Conservation (phyloP, 1,140 invertebrate genomes). For the Cotesia vestalis region DNA sequence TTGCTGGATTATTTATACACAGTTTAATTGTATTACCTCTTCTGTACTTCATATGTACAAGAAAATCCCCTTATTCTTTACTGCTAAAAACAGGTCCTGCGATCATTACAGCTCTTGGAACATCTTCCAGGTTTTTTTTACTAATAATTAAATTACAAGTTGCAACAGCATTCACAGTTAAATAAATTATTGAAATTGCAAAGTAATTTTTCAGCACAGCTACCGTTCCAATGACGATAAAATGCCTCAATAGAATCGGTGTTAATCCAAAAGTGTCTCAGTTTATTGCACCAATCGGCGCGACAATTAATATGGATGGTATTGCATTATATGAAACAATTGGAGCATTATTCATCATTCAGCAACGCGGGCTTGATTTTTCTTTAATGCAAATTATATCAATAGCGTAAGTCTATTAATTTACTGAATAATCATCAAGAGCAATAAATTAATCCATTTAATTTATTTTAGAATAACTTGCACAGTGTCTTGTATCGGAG, state of each 20-base stretch:
- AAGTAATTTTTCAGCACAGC: slow-evolving; percentile 68
- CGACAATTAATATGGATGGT: slow-evolving; percentile 71
- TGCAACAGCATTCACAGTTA: neutral
- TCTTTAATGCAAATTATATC: slow-evolving; percentile 68
- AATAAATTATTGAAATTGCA: neutral
- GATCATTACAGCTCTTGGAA: slow-evolving; percentile 75
- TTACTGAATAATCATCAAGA: neutral
- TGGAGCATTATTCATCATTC: slow-evolving; percentile 77
- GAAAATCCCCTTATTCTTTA: slow-evolving; percentile 72
- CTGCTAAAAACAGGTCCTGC: slow-evolving; percentile 71
- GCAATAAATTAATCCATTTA: neutral
- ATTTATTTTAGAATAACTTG: slow-evolving; percentile 72
- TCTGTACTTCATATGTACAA: slow-evolving; percentile 71
- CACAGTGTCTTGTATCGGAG: slow-evolving; percentile 80
- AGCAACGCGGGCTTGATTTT: slow-evolving; percentile 71
- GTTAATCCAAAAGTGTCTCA: slow-evolving; percentile 72
- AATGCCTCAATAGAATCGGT: slow-evolving; percentile 72
- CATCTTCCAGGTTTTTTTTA: slow-evolving; percentile 70
- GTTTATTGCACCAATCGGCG: slow-evolving; percentile 75
- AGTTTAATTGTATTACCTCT: slow-evolving; percentile 71
- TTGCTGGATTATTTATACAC: slow-evolving; percentile 72
- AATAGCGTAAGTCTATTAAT: slow-evolving; percentile 63
- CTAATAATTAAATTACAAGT: neutral
- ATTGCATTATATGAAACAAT: slow-evolving; percentile 71
- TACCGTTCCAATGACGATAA: slow-evolving; percentile 77